Base-by-base conservation (phyloP, 2,113 vertebrate genomes). In the Synodontis membranacea region DNA sequence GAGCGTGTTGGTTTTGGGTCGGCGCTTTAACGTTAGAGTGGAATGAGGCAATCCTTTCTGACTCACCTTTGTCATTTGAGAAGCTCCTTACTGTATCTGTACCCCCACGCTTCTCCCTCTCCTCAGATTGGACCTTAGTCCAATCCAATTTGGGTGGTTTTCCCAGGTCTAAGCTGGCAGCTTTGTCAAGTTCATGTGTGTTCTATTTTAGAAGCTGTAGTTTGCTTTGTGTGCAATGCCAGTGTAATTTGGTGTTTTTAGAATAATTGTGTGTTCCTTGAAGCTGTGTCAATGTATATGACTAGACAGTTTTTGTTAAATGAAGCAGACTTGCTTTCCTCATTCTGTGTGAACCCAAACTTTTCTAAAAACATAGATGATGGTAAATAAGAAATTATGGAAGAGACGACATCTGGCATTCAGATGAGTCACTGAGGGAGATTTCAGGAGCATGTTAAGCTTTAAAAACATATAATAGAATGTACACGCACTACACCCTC, bases 71-170 rank as follows among this genome's bases (percentile, higher is more conserved):
- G 28, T 56, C 23, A 74, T 84, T 72, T 54, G 66, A 56, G 82
- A 56, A 74, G 23, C 66, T 15, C 39, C 7, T 42, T 50, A 28
- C n/a, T n/a, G n/a, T n/a, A n/a, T 2, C 37, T 58, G 23, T 31
- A 58, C 10, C 6, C 54, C 42, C n/a, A 2, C 25, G 8, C 14
- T 39, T 83, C 11, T 5, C 28, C 21, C 7, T 80, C 21, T 68
- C 25, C 10, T 83, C 39, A 14, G n/a, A 8, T 31, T n/a, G n/a
- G n/a, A n/a, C n/a, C n/a, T n/a, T n/a, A n/a, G n/a, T n/a, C n/a
- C n/a, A n/a, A n/a, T 84, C 37, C n/a, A 84, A 31, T 74, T 54
- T 56, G 48, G 23, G 28, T n/a, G n/a, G 50, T 58, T 74, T 44
- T 56, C 31, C 48, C 48, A 56, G 10, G 4, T 58, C 39, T 42